These are phyloP conservation scores for Stegodyphus dumicola DNA, from an alignment of 1,140 invertebrate species.

Conservation along the genomic window DNA sequence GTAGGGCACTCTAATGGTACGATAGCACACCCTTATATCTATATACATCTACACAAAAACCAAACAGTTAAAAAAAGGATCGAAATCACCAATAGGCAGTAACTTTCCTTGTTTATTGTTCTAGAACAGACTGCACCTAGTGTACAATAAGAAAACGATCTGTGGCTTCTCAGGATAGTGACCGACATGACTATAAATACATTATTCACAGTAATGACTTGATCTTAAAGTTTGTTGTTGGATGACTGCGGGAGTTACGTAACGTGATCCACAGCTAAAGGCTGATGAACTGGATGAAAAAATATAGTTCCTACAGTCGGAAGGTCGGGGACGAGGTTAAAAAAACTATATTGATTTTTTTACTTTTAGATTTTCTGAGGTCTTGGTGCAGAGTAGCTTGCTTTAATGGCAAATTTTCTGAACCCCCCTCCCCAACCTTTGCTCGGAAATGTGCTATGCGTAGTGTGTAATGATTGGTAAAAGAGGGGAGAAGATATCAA, in stretches of 20 bases:
- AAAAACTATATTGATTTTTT: too few species aligned
- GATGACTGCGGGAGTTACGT: conserved; percentile 35
- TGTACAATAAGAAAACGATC: conserved; percentile 44
- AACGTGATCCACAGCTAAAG: conserved; percentile 49
- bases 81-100: conserved; percentile 40
- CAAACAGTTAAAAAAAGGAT: conserved; percentile 1
- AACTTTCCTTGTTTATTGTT: conserved; percentile 41
- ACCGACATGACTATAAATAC: conserved; percentile 43
- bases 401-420: conserved; percentile 40
- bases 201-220: conserved; percentile 59
- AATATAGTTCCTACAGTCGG: not conserved
- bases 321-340: not conserved
- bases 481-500: conserved; percentile 52
- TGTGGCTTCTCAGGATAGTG: not conserved
- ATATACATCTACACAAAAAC: conserved; percentile 14
- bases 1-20: conserved; percentile 23
- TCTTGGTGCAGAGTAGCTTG: conserved; percentile 4
- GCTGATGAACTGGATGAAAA: not conserved
- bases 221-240: conserved; percentile 57
- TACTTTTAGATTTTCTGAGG: not conserved
- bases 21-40: conserved; percentile 8
- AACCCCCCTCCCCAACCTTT: not conserved
- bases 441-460: conserved; percentile 27
- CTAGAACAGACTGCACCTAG: not conserved
- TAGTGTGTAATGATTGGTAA: conserved; percentile 50